A percentile compares a stretch with the other conserved stretches of the same genome.
phyloP scores from a whole-genome alignment of 2,113 vertebrate species.

The Callaeas wilsoni region DNA sequence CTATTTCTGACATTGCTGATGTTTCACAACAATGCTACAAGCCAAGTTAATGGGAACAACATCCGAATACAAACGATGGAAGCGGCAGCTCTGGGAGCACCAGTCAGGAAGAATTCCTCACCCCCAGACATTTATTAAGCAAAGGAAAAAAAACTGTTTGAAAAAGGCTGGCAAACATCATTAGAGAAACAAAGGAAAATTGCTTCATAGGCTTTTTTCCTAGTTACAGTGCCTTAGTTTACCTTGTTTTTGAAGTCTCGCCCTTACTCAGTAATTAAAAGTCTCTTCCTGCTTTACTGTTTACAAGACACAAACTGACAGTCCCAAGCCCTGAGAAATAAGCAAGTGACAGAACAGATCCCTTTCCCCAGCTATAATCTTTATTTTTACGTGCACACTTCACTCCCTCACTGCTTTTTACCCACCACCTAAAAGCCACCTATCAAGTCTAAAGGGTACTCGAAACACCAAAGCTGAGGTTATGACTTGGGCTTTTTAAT shows the following conservation, averaged over 20 bases:
- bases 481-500: not conserved
- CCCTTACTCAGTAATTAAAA: not conserved
- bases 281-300: not conserved
- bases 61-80: slow-evolving; percentile 31
- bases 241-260: not conserved
- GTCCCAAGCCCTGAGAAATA: not conserved
- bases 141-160: not conserved
- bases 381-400: not conserved
- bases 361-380: not conserved
- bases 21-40: not conserved
- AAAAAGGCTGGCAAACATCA: slow-evolving; percentile 24
- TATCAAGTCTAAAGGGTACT: not conserved
- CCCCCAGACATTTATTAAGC: slow-evolving; percentile 24
- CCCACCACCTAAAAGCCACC: not conserved
- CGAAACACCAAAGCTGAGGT: not conserved
- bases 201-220: not conserved
- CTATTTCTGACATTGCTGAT: not conserved
- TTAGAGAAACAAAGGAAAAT: slow-evolving; percentile 33
- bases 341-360: not conserved
- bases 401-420: not conserved
- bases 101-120: slow-evolving; percentile 16
- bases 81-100: slow-evolving; percentile 36
- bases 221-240: not conserved
- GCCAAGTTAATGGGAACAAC: slow-evolving; percentile 20
- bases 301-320: not conserved